phyloP scores from a whole-genome alignment of 2,113 vertebrate genomes.

The Colaptes auratus region DNA sequence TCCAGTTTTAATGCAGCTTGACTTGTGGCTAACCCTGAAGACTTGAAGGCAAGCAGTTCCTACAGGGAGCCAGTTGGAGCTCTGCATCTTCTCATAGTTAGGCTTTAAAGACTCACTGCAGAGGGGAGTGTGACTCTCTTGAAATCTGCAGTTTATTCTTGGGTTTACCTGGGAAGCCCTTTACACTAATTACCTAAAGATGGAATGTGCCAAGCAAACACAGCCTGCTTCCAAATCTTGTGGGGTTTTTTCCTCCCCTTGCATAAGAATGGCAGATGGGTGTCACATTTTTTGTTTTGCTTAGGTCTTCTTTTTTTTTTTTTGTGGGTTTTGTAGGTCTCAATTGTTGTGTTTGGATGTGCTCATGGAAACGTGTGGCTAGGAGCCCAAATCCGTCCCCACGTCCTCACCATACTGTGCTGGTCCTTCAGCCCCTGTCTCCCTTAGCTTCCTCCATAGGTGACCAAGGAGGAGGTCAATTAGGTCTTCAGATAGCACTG shows the following conservation, averaged over 20 bases:
- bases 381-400: background rate
- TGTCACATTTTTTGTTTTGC: background rate
- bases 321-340: background rate
- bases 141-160: slow-evolving; percentile 27
- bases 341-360: background rate
- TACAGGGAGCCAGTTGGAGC: background rate
- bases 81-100: background rate
- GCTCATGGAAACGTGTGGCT: background rate
- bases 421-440: background rate
- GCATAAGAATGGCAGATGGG: slow-evolving; percentile 18
- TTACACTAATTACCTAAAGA: slow-evolving; percentile 60
- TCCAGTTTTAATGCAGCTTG: background rate
- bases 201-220: slow-evolving; percentile 50
- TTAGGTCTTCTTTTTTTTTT: background rate
- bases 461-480: background rate
- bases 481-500: background rate
- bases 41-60: background rate
- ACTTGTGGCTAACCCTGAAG: background rate
- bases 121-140: background rate
- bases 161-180: slow-evolving; percentile 69
- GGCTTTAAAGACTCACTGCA: background rate
- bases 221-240: slow-evolving; percentile 51
- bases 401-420: background rate
- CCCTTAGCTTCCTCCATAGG: accelerated
- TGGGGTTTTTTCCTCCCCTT: background rate